These are phyloP conservation scores for Glossophaga mutica DNA, from an alignment of 2,797 vertebrate species.

Conservation along the genomic window DNA sequence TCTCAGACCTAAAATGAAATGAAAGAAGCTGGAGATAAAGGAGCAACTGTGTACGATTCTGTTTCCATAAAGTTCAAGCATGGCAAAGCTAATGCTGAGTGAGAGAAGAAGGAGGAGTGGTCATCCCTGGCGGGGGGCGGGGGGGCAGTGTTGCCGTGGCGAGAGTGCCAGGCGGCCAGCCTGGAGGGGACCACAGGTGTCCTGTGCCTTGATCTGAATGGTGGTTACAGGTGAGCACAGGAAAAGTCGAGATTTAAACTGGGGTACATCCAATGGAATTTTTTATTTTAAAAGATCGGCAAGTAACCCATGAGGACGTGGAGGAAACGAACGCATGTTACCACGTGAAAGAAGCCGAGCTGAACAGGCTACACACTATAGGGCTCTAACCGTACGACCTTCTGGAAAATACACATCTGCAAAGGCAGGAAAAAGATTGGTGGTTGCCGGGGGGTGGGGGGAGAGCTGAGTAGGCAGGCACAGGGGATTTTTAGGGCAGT, in stretches of 20 bases:
- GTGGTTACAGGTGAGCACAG: not conserved
- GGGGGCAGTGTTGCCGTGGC: not conserved
- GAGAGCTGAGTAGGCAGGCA: not conserved
- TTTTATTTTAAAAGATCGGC: not conserved
- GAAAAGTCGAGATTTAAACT: not conserved
- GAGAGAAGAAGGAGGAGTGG: not conserved
- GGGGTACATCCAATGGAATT: not conserved
- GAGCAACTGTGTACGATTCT: not conserved
- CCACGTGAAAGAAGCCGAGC: too few species aligned
- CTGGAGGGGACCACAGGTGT: not conserved
- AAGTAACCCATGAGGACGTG: not conserved
- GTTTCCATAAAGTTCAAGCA: not conserved
- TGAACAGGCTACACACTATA: not conserved
- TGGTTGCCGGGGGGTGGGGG: not conserved
- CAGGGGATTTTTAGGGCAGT: not conserved
- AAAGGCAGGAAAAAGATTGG: not conserved
- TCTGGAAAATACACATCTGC: not conserved
- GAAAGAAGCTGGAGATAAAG: not conserved
- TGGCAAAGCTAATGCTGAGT: not conserved
- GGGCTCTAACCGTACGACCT: not conserved
- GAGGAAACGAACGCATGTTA: not conserved
- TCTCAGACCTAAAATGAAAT: not conserved
- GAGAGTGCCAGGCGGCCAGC: too few species aligned
- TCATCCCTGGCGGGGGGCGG: too few species aligned
- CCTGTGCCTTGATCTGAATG: not conserved